Evolutionary conservation across 2,113 vertebrate genomes (phyloP), one percentile per base, ranked within the genome.

Genomic region (Corythoichthys haematopterus): DNA sequence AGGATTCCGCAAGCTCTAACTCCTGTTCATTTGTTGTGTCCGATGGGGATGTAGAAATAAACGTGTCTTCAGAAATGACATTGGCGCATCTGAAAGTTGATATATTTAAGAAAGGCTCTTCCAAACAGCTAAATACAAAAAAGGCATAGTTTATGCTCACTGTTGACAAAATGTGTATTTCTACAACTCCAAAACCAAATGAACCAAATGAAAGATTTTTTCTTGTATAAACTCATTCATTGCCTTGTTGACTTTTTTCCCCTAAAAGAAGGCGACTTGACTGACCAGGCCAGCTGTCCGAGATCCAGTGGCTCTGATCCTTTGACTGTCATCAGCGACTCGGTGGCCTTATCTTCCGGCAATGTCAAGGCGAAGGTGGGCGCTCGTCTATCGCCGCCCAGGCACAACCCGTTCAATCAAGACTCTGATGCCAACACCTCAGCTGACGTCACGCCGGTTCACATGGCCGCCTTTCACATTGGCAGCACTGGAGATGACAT

Each of bases 371-470:
- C 70, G 60, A 87, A 72, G 64, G 74, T 33, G 0, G 74, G 65
- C 0, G 35, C 66, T 40, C 71, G 61, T 40, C 69, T 71, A 0
- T 76, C 82, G 0, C 47, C 80, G 0, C 92, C 84, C 86, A 94
- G 94, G 67, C 86, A 95, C 89, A 98, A 97, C 88, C 95, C 95
- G 68, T 98, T 99, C 89, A 96, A 94, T 0, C 91, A 94, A 76
- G 94, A 95, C 68, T 88, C 88, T 0, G 93, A 95, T 1, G 88
- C 80, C 51, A 88, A 88, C 78, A 94, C 95, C 62, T 97, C 95
- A 0, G 70, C 92, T 0, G 94, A 97, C 2, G 91, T 92, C 78
- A 99, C 94, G 0, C 95, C 95, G 0, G 93, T 95, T 74, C 97
- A 97, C 47, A 1, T 85, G 0, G 80, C 90, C 4, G 82, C 81